Percentiles rank a stretch among this genome's conserved stretches.
Evolutionary conservation across 1,140 invertebrate genomes (phyloP).

Genomic region (Chlorops oryzae): DNA sequence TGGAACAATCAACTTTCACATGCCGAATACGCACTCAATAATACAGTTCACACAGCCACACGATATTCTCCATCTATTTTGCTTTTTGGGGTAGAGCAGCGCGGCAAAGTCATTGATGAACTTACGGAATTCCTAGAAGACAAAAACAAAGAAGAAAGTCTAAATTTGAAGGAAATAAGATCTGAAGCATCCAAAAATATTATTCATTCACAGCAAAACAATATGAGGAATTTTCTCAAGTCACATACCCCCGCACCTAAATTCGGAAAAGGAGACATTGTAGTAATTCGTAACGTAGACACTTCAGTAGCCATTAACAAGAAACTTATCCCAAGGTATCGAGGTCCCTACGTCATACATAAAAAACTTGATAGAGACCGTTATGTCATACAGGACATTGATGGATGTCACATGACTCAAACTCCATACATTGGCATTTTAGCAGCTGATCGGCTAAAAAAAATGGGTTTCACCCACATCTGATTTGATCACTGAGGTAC

Average conservation of each 20-base stretch:
- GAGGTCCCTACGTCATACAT: constrained; percentile 2
- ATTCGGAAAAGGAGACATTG: constrained; percentile 2
- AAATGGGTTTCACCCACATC: background rate
- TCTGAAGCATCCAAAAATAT: too few relatives aligned
- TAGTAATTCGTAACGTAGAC: constrained; percentile 6
- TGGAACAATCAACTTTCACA: constrained; percentile 6
- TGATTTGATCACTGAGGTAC: background rate
- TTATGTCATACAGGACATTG: background rate
- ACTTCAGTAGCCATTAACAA: constrained; percentile 4
- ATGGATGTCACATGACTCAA: constrained; percentile 3
- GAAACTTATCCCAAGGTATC: constrained; percentile 5
- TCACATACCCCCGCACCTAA: background rate
- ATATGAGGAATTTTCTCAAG: too few relatives aligned
- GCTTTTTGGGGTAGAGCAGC: constrained; percentile 5
- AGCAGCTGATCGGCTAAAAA: background rate
- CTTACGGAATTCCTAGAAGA: constrained; percentile 2
- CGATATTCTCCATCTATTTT: constrained; percentile 1
- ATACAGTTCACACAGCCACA: background rate
- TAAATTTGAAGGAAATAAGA: too few relatives aligned
- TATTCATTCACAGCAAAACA: too few relatives aligned
- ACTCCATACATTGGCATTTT: background rate
- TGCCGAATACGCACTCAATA: too few relatives aligned
- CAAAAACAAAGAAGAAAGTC: too few relatives aligned
- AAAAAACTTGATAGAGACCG: constrained; percentile 2
- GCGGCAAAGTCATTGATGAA: constrained; percentile 1